phyloP scores from a whole-genome alignment of 30 jellyfish, hydroid and myxozoan genomes.

The Turritopsis dohrnii region DNA sequence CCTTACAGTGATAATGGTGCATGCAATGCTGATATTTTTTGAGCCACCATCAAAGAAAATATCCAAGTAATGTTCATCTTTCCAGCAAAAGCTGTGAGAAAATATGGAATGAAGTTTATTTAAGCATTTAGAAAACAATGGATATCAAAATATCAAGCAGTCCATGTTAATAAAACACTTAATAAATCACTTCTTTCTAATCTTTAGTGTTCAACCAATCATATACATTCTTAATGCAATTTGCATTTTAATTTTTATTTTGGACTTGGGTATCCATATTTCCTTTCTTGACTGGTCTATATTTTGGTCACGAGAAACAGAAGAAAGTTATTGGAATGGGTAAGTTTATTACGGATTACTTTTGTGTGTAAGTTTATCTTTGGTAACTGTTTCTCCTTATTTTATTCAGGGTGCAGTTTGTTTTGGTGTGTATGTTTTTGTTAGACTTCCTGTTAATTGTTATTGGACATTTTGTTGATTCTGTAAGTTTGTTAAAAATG shows the following conservation, averaged over 20 bases:
- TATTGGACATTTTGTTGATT: slow-evolving; percentile 21
- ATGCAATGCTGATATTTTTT: slow-evolving; percentile 42
- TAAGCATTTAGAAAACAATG: no score
- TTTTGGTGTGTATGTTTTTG: slow-evolving; percentile 52
- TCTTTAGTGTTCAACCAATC: slow-evolving; percentile 37
- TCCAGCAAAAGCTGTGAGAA: no score
- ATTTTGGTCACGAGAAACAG: slow-evolving; percentile 57
- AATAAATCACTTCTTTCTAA: not conserved
- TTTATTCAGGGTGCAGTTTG: slow-evolving; percentile 51
- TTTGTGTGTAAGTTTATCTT: not conserved
- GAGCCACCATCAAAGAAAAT: slow-evolving; percentile 59
- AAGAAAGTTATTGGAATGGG: slow-evolving; percentile 75
- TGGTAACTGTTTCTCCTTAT: slow-evolving; percentile 1
- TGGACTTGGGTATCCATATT: slow-evolving; percentile 48
- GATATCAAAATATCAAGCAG: no score
- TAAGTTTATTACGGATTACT: not conserved
- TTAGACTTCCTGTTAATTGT: slow-evolving; percentile 45
- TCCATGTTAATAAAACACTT: not conserved
- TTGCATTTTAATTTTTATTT: slow-evolving; percentile 32
- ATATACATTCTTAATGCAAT: slow-evolving; percentile 28
- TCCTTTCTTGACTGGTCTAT: slow-evolving; percentile 43
- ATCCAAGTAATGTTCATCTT: slow-evolving; percentile 13
- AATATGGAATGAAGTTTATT: no score
- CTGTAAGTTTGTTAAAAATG: no score
- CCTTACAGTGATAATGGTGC: slow-evolving; percentile 40